These are phyloP conservation scores for Eurystomus glaucurus DNA, from an alignment of 2,797 vertebrate genomes.

Conservation along the genomic window DNA sequence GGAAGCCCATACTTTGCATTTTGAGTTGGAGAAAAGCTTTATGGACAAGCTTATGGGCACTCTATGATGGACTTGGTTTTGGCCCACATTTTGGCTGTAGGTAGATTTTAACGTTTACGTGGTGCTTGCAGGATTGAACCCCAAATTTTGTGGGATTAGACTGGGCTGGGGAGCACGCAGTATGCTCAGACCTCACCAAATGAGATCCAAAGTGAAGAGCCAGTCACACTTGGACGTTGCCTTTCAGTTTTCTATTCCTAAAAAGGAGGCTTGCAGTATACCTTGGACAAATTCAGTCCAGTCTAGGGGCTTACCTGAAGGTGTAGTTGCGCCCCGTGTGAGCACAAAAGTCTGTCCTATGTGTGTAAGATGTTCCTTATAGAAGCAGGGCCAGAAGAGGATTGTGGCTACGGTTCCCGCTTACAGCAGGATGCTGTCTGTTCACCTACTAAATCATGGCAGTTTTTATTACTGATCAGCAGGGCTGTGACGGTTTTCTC, in stretches of 20 bases:
- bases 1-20: fast-evolving
- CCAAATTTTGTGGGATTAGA: not conserved
- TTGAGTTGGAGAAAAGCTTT: not conserved
- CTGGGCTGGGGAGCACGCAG: not conserved
- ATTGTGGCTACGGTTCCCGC: not conserved
- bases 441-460: not conserved
- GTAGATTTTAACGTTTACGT: not conserved
- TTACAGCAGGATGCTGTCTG: not conserved
- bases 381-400: not conserved
- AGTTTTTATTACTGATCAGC: not conserved
- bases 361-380: not conserved
- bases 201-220: not conserved
- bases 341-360: not conserved
- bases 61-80: not conserved
- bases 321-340: not conserved
- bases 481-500: not conserved
- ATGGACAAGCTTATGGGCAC: fast-evolving
- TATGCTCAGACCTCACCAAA: not conserved
- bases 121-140: not conserved
- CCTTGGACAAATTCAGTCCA: not conserved
- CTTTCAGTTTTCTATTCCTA: not conserved
- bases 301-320: not conserved
- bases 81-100: not conserved
- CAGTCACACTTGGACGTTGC: not conserved
- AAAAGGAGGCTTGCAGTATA: fast-evolving